Base-by-base conservation (phyloP, 1,140 invertebrate species). In the Nixonia krombeini region DNA sequence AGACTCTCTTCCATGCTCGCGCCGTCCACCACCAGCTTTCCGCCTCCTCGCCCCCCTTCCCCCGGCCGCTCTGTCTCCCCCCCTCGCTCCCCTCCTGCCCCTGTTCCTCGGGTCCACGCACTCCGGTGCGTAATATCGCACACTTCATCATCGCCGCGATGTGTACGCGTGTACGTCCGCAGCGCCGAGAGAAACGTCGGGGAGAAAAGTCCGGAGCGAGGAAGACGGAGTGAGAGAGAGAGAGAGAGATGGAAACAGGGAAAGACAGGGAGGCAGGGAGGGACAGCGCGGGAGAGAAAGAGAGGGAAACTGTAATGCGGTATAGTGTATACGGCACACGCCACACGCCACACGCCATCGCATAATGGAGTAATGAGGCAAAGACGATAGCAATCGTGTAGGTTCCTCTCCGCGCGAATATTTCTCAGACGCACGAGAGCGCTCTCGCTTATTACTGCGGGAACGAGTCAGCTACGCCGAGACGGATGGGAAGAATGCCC, bases 361-460 rank as follows among this genome's bases (percentile, higher is more conserved):
- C 63, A 75, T 80, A 83, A 83, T 82, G 75, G 78, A 82, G 81
- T 83, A 83, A 82, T 81, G 80, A 82, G 80, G 74, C 78, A 78
- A 80, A 80, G 73, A 78, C 80, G 80, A 81, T 80, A 80, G 75
- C 77, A 81, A 83, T 83, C 79, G 75, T 74, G 74, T 69, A 75
- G 69, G 71, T 73, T 74, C 73, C 76, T 79, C 75, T 79, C 75
- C 69, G 70, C 70, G 66, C 72, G 68, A 69, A 65, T 73, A 65
- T 73, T 69, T 69, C 67, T 71, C 50, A 58, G 55, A 47, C 57
- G 70, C 58, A 50, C 58, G 38, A 69, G 58, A n/a, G n/a, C n/a
- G n/a, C n/a, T n/a, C n/a, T n/a, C n/a, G n/a, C n/a, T n/a, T n/a
- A n/a, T n/a, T n/a, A n/a, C n/a, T n/a, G n/a, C n/a, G n/a, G n/a